Evolutionary conservation across 2,797 vertebrate genomes (phyloP), one percentile per base, ranked within the genome.

Genomic region (Falco biarmicus): DNA sequence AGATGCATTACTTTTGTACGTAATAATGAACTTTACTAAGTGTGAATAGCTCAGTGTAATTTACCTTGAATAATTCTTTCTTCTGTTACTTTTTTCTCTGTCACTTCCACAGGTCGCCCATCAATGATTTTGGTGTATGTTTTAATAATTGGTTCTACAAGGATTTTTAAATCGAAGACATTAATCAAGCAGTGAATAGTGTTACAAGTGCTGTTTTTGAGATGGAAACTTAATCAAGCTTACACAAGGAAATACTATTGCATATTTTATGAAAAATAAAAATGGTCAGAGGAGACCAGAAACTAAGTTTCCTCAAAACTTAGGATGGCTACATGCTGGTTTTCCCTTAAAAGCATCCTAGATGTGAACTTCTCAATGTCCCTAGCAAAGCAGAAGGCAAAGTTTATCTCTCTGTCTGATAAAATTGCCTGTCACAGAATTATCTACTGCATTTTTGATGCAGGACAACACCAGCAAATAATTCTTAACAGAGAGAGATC

Each of bases 121-220:
- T 98, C 97, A 92, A 98, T 97, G 63, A 99, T 97, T 95, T 98
- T 98, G 51, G 98, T 99, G 65, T 99, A 98, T 75, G 98, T 99
- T 96, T 98, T 98, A 92, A 98, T 87, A 81, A 98, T 43, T 54
- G 98, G 98, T 13, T 98, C 94, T 95, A 93, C 86, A 95, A 80
- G 59, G 48, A 90, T 96, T 96, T 96, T 96, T 75, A 96, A 96
- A 84, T 86, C 87, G 66, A 86, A 96, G 56, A 78, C 20, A 93
- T 95, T 96, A 96, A 91, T 86, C 84, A 95, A 77, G 14, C 15
- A 5, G 69, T 43, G n/a, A 90, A 57, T 16, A 69, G 47, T 22
- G 54, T 83, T 84, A 41, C 5, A 41, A 69, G 5, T 53, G 17
- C 6, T 73, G 45, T 2, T 90, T 89, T 41, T 71, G 76, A 83